A percentile compares a stretch with the other conserved stretches of the same genome.
Evolutionary conservation across 2,113 vertebrate genomes (phyloP).

Genomic region (Eidolon helvum): DNA sequence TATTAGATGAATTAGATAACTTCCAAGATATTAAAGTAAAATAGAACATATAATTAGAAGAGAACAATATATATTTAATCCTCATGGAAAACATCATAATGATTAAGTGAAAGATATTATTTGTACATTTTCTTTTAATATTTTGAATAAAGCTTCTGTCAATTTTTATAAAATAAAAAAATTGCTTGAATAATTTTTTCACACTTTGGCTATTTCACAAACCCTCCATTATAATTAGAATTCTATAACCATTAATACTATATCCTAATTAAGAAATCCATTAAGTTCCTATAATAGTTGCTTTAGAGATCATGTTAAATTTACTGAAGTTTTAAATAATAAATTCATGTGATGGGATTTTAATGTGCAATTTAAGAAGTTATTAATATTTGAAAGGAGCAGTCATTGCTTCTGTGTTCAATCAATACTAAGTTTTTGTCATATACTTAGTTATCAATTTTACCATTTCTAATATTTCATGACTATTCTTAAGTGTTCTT

Average conservation of each 20-base stretch:
- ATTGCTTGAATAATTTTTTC: conserved; percentile 50
- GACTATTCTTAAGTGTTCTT: not conserved
- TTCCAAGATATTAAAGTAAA: not conserved
- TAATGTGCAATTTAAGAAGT: conserved; percentile 65
- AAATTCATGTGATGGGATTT: conserved; percentile 65
- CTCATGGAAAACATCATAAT: not conserved
- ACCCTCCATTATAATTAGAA: conserved; percentile 58
- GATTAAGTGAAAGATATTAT: conserved; percentile 1
- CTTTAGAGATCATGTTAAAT: conserved; percentile 66
- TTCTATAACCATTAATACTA: conserved; percentile 43
- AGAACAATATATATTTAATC: not conserved
- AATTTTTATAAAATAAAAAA: conserved; percentile 20
- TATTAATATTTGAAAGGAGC: conserved; percentile 64
- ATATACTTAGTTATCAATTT: conserved; percentile 17
- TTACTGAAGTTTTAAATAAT: conserved; percentile 69
- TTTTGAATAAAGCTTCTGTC: conserved; percentile 40
- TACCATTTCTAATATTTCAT: not conserved
- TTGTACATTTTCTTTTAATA: conserved; percentile 27
- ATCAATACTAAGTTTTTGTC: conserved; percentile 39
- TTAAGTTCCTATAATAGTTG: conserved; percentile 66
- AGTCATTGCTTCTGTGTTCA: conserved; percentile 37
- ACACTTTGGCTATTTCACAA: conserved; percentile 46
- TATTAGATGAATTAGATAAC: not conserved
- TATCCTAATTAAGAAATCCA: conserved; percentile 69
- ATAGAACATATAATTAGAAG: not conserved